These are phyloP conservation scores for Cyanocitta stelleri DNA, from an alignment of 2,113 vertebrate species.

Conservation along the genomic window DNA sequence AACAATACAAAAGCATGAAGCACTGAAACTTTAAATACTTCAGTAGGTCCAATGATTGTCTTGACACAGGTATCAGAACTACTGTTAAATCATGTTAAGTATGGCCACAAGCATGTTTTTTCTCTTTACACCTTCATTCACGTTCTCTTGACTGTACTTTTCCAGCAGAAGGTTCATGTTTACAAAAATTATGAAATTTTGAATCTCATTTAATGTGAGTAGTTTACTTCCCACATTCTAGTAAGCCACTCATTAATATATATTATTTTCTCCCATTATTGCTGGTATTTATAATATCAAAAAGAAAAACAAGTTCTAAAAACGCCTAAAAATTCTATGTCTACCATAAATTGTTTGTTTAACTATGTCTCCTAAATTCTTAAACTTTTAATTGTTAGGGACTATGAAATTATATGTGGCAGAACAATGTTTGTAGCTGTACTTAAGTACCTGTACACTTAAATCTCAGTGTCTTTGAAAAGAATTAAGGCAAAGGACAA, in stretches of 20 bases:
- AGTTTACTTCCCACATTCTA: background rate
- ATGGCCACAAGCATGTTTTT: background rate
- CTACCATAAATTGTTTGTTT: background rate
- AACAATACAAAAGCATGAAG: background rate
- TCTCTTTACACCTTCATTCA: background rate
- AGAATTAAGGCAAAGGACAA: background rate
- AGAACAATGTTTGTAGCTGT: background rate
- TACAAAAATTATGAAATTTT: background rate
- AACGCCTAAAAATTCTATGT: background rate
- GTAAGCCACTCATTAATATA: background rate
- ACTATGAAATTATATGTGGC: background rate
- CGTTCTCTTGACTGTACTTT: background rate
- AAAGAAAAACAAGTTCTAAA: background rate
- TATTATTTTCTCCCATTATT: background rate
- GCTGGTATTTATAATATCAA: background rate
- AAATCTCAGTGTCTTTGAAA: background rate
- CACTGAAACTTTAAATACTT: background rate
- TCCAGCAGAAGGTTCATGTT: background rate
- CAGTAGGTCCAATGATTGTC: background rate
- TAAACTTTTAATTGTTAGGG: background rate
- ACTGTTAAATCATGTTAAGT: background rate
- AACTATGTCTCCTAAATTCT: background rate
- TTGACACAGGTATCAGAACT: background rate
- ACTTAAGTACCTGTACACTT: too few species aligned
- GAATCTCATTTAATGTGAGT: background rate